Evolutionary conservation across 2,888 invertebrate genomes (phyloP).

Genomic region (Andrena chrysosceles): DNA sequence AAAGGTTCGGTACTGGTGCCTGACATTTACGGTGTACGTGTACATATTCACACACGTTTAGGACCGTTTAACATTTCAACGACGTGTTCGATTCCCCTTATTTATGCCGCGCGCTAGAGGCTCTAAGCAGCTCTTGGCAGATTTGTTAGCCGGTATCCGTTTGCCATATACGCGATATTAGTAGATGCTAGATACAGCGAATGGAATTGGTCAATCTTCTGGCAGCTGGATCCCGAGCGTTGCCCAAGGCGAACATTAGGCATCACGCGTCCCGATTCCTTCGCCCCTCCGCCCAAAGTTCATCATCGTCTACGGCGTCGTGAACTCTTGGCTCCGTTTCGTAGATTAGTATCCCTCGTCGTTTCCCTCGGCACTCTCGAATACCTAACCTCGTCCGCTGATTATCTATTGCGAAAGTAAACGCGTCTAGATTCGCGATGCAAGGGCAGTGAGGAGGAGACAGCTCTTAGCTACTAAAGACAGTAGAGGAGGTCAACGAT

Average conservation of each 20-base stretch:
- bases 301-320: conserved; percentile 35
- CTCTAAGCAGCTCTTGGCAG: conserved; percentile 52
- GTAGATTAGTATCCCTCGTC: conserved; percentile 30
- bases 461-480: conserved; percentile 14
- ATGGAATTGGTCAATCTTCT: conserved; percentile 72
- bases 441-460: neutral
- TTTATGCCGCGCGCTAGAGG: conserved; percentile 63
- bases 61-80: conserved; percentile 73
- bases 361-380: conserved; percentile 37
- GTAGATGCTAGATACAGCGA: conserved; percentile 69
- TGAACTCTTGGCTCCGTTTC: neutral
- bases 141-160: conserved; percentile 68
- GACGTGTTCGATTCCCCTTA: conserved; percentile 70
- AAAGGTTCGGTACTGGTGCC: conserved; percentile 58
- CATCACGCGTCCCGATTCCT: conserved; percentile 57
- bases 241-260: conserved; percentile 59
- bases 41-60: conserved; percentile 68
- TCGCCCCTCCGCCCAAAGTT: conserved; percentile 46
- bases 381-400: conserved; percentile 40
- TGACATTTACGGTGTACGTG: conserved; percentile 69
- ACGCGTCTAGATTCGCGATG: conserved; percentile 37
- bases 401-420: conserved; percentile 63
- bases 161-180: conserved; percentile 71
- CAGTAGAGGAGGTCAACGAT: neutral
- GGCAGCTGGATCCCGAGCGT: conserved; percentile 52